phyloP scores from a whole-genome alignment of 2,797 vertebrate genomes.

The Gadopsis marmoratus region DNA sequence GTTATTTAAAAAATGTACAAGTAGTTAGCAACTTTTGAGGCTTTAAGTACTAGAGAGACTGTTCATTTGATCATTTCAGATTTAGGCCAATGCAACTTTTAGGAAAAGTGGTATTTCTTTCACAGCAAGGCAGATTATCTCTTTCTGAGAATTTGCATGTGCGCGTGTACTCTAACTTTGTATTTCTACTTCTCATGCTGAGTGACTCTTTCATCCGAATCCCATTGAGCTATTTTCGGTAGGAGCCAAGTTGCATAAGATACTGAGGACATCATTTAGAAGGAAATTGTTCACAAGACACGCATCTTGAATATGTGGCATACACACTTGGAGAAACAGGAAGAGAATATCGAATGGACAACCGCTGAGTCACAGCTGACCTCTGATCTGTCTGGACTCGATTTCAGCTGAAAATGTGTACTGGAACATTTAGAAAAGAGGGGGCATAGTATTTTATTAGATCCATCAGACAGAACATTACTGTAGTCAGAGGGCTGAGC shows the following conservation, averaged over 20 bases:
- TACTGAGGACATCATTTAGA: conserved; percentile 36
- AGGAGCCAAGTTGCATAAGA: conserved; percentile 37
- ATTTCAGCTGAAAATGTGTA: conserved; percentile 54
- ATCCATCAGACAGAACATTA: conserved; percentile 61
- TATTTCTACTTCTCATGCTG: conserved; percentile 25
- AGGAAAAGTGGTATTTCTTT: conserved; percentile 32
- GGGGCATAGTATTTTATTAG: conserved; percentile 48
- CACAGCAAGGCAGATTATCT: conserved; percentile 11
- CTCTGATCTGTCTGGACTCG: conserved; percentile 48
- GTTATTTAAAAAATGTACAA: conserved; percentile 31
- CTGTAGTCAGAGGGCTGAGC: conserved; percentile 56
- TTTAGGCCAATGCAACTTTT: conserved; percentile 13
- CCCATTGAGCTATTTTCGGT: conserved; percentile 65
- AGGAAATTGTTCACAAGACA: conserved; percentile 42
- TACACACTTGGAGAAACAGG: conserved; percentile 37
- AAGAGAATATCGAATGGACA: conserved; percentile 46
- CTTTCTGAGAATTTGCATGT: conserved; percentile 17
- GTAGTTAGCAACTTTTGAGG: conserved; percentile 12
- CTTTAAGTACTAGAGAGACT: conserved; percentile 15
- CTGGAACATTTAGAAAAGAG: conserved; percentile 50
- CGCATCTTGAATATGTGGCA: conserved; percentile 50
- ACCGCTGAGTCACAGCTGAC: conserved; percentile 67
- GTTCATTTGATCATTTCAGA: conserved; percentile 39
- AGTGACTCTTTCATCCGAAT: conserved; percentile 54
- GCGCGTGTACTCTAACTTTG: conserved; percentile 34